Conservation (phyloP, 2,797 vertebrate genomes). For the Sebastes oblongus region DNA sequence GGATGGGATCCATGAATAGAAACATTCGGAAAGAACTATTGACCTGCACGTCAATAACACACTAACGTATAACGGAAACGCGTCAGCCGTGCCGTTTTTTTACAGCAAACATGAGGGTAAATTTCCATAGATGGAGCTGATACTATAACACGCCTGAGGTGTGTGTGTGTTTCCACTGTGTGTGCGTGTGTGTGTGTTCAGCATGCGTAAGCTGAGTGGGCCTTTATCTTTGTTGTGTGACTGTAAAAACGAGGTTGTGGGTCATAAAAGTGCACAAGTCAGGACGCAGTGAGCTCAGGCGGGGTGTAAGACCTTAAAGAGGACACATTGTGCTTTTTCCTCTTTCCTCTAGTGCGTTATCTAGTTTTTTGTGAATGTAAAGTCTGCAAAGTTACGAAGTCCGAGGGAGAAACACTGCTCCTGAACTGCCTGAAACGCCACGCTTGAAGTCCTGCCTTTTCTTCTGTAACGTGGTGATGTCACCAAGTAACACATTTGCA, state of each 20-base stretch:
- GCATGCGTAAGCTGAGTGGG: constrained; percentile 31
- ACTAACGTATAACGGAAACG: constrained; percentile 5
- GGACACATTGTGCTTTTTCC: background rate
- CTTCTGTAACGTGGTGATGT: background rate
- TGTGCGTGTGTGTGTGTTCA: constrained; percentile 18
- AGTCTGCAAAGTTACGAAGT: too few relatives aligned
- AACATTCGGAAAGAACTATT: constrained; percentile 54
- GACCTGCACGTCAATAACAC: constrained; percentile 25
- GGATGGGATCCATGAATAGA: background rate
- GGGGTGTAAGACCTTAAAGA: background rate
- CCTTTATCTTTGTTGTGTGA: constrained; percentile 50
- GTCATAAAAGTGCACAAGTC: constrained; percentile 47
- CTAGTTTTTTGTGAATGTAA: too few relatives aligned
- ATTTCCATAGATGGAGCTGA: constrained; percentile 25
- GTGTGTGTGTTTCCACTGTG: constrained; percentile 28
- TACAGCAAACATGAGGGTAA: constrained; percentile 28
- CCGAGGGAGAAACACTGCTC: too few relatives aligned
- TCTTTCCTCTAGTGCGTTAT: too few relatives aligned
- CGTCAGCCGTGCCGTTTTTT: constrained; percentile 17
- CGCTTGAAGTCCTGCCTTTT: too few relatives aligned
- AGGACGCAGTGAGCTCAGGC: constrained; percentile 23
- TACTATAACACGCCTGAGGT: background rate
- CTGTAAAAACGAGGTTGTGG: constrained; percentile 46
- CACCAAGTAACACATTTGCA: background rate
- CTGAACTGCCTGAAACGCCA: too few relatives aligned